Conservation (phyloP, 2,797 vertebrate species). For the Emys orbicularis region DNA sequence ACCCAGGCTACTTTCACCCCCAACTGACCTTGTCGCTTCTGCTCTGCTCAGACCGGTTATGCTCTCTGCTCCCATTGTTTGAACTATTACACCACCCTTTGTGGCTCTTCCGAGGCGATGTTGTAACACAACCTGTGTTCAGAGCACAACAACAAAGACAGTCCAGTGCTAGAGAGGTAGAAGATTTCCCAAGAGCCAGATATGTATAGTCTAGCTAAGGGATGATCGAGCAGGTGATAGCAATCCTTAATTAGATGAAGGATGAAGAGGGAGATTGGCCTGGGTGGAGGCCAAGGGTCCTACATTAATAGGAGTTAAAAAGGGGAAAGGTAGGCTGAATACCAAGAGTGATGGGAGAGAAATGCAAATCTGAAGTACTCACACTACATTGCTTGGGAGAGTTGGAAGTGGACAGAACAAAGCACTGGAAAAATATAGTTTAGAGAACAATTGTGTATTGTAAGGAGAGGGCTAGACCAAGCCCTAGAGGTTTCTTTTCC, state of each 20-base stretch:
- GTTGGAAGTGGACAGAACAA: neutral
- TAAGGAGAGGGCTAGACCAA: neutral
- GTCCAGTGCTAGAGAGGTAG: neutral
- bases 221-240: neutral
- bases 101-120: neutral
- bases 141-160: neutral
- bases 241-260: too few relatives aligned
- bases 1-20: neutral
- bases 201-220: neutral
- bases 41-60: accelerated
- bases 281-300: too few relatives aligned
- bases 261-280: too few relatives aligned
- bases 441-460: neutral
- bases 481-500: neutral
- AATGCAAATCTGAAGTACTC: neutral
- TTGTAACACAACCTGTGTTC: neutral
- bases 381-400: too few relatives aligned
- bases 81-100: neutral
- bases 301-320: neutral
- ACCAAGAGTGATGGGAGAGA: neutral
- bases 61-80: neutral
- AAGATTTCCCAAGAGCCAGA: neutral
- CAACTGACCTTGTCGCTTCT: accelerated
- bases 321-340: too few relatives aligned
- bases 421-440: neutral